Base-by-base conservation (phyloP, 1,140 invertebrate species). In the Platyscapa corneri region DNA sequence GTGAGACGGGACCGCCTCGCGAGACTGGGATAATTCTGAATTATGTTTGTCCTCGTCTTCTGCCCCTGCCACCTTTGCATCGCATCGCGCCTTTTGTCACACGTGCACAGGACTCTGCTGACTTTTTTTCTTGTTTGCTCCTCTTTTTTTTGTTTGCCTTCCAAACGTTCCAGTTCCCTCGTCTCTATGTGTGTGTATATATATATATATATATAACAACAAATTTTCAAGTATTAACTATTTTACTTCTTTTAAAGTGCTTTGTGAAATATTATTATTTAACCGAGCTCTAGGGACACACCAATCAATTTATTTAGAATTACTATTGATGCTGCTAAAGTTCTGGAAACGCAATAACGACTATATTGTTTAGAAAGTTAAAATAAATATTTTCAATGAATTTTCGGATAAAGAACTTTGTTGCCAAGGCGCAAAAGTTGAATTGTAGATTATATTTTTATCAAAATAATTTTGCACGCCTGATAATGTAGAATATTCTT, bases 1-100 rank as follows among this genome's bases (percentile, higher is more conserved):
- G 90, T 88, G 89, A 88, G 88, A 90, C 78, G 84, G 88, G 89
- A 88, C 88, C 89, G 89, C 89, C 89, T 90, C 87, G 88, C 88
- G 80, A 72, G 74, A 77, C 37, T 23, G 87, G 89, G 90, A 91
- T 92, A 92, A 92, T 92, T 92, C 91, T 92, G 91, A 92, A 92
- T 92, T 92, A 92, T 92, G 90, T 90, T 89, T 90, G 90, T 90
- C 89, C 90, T 91, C 90, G 87, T 91, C 89, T 86, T 87, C 85
- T 80, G 32, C 85, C 87, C 84, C 86, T 89, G 87, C 84, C 74
- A 89, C 80, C 84, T 86, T 86, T 89, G 83, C 87, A 85, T 87
- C 85, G 88, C 87, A 84, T 83, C 83, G 84, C 84, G 75, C 87
- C 84, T 89, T 74, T 91, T 90, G 89, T 90, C 89, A 89, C 85